Conservation (phyloP, 2,113 vertebrate genomes). For the Sapayoa aenigma region DNA sequence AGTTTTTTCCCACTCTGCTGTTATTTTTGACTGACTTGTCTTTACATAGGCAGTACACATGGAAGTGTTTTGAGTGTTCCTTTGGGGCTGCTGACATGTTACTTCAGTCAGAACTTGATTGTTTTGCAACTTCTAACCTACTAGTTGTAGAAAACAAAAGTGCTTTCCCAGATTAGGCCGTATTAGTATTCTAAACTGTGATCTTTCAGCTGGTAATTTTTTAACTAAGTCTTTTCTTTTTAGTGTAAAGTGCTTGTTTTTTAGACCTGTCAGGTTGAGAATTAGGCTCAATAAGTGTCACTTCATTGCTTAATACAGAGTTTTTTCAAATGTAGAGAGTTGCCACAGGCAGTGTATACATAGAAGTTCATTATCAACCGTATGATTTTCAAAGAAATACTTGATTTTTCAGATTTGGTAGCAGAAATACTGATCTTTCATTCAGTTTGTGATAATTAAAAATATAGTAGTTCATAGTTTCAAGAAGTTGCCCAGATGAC, state of each 20-base stretch:
- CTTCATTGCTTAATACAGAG: background rate
- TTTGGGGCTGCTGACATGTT: background rate
- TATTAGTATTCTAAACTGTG: background rate
- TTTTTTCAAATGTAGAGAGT: background rate
- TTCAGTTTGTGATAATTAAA: background rate
- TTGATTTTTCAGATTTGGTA: background rate
- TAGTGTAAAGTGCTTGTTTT: background rate
- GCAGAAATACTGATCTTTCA: background rate
- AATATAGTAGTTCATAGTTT: background rate
- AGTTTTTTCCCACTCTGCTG: background rate
- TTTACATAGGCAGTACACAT: background rate
- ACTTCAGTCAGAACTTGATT: too few relatives aligned
- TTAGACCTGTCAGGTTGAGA: background rate
- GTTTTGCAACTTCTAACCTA: background rate
- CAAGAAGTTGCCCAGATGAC: background rate
- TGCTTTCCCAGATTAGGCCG: background rate
- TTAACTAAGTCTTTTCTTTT: background rate
- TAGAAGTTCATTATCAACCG: background rate
- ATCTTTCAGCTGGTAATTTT: background rate
- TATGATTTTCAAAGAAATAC: background rate
- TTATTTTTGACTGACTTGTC: background rate
- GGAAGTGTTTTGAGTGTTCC: background rate
- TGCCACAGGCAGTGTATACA: background rate
- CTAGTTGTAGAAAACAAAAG: background rate
- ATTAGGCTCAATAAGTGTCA: background rate